Percentiles rank a stretch among this genome's conserved stretches.
Evolutionary conservation across 2,113 vertebrate species (phyloP).

Genomic region (Recurvirostra avosetta): DNA sequence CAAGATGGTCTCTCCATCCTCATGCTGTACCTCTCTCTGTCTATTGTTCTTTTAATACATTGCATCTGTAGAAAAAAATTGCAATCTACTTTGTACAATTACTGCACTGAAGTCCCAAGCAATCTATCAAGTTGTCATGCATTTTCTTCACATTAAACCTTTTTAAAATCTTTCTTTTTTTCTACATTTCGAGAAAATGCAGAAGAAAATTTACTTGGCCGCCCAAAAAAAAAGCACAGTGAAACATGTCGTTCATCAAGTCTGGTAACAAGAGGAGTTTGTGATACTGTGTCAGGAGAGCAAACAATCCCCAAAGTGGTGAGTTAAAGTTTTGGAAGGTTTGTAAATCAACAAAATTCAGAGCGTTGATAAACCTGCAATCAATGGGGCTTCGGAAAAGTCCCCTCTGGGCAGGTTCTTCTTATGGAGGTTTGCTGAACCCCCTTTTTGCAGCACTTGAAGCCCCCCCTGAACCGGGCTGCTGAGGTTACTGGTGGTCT

Average conservation of each 20-base stretch:
- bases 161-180: not conserved
- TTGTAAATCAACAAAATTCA: not conserved
- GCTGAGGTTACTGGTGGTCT: not conserved
- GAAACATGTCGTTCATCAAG: not conserved
- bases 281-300: not conserved
- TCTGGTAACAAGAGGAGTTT: not conserved
- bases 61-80: not conserved
- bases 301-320: not conserved
- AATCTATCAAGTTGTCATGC: constrained; percentile 48
- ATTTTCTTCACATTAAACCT: constrained; percentile 35
- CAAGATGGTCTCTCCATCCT: not conserved
- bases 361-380: not conserved
- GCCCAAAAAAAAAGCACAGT: not conserved
- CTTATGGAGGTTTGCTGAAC: not conserved
- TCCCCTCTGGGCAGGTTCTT: not conserved
- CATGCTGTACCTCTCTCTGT: not conserved
- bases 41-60: constrained; percentile 39
- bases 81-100: constrained; percentile 41
- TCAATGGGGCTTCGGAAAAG: not conserved
- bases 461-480: not conserved
- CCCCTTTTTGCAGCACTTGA: not conserved
- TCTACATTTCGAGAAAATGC: not conserved
- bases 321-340: not conserved
- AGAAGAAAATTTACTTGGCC: constrained; percentile 2
- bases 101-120: constrained; percentile 9